Base-by-base conservation (phyloP, 1,140 invertebrate genomes). In the Pseudomyrmex gracilis region DNA sequence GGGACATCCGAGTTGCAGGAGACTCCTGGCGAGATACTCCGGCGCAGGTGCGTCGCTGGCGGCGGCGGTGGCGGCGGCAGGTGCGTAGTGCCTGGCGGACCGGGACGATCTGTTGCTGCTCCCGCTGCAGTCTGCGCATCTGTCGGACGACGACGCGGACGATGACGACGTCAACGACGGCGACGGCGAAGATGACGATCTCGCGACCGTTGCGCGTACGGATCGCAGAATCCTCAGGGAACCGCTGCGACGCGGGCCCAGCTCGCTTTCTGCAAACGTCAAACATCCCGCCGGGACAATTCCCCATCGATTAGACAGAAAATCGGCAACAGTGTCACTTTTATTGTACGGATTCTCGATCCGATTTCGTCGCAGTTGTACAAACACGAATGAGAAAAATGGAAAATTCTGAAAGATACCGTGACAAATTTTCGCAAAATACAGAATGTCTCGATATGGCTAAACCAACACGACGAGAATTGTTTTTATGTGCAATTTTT, bases 1-100 rank as follows among this genome's bases (percentile, higher is more conserved):
- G 43, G 93, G 92, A 88, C 92, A 93, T 91, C 92, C 93, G 73
- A 93, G 92, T 68, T 93, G 93, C 53, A 93, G 86, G 64, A 93
- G 92, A 73, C 90, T 93, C 47, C 90, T 89, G 5, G 93, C 92
- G 22, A 93, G 89, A 13, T 91, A 90, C 77, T 93, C 92, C 63
- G 93, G 92, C 70, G 90, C 91, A 85, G 93, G 92, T 90, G 92
- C 89, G 45, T 85, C 90, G 7, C 85, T 84, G 58, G 84, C 68
- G 83, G 71, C 55, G 12, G 24, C 60, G 20, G 90, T 84, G 58
- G 85, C 64, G 82, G 71, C 43, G 3, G 24, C 73, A 60, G 90
- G 87, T 90, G 87, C 84, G 45, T 86, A 87, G 61, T 87, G 87
- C 77, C 73, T 85, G 61, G 68, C 63, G 66, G 83, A 83, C 60